Evolutionary conservation across 2,113 vertebrate genomes (phyloP), one percentile per base, ranked within the genome.

Genomic region (Phocoena sinus): DNA sequence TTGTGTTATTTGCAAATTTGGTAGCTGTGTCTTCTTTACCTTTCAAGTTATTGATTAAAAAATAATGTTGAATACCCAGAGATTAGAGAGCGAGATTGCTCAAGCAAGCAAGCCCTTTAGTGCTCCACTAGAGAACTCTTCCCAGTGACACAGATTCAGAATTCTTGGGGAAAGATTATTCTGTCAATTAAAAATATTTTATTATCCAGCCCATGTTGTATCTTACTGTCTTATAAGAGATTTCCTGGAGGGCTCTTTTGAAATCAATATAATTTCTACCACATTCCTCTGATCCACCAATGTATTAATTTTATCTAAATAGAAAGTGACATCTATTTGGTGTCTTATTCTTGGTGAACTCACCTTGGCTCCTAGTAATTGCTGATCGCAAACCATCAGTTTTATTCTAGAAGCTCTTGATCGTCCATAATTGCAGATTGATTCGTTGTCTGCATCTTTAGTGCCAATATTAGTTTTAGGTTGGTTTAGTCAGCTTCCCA

Each of bases 1-100:
- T 94, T 97, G 71, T 97, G 88, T 94, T 94, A 92, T 74, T 97
- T 95, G 85, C 41, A 67, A 56, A 95, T 89, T 94, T 73, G 41
- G 38, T 97, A 97, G 68, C 62, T 91, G 44, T 74, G 63, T 91
- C 58, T 95, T 77, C 13, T 62, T 76, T 96, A 90, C 77, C 56
- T 94, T 97, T 94, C 67, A 93, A 97, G 86, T 94, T 94, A 74
- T 21, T 94, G 18, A 53, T 97, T 53, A 53, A 53, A 89, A 95
- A 74, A 89, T 70, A 93, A 47, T 85, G 47, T 96, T 68, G 14
- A 93, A 38, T 86, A 73, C 25, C 13, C 28, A 90, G 77, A 87
- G 12, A 56, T 58, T 62, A n/a, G n/a, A 93, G 60, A 94, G 60
- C 65, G 31, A 74, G 67, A 53, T 44, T 31, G 7, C 80, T 90